Evolutionary conservation across 2,797 vertebrate species (phyloP), one percentile per base, ranked within the genome.

Genomic region (Pipistrellus pipistrellus): DNA sequence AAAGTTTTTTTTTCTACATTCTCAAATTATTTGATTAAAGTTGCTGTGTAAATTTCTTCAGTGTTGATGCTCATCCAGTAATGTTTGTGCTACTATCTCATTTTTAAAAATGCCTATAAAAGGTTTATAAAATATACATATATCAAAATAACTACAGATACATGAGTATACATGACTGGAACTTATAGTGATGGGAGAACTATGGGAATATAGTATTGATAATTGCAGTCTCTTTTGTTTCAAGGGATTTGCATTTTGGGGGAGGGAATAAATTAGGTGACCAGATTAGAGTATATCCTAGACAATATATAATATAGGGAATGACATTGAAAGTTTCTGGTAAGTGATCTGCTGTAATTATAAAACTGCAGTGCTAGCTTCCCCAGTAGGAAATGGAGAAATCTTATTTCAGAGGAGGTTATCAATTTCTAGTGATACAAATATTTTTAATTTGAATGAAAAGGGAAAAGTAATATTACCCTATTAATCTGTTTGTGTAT

Each of bases 371-470:
- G 15, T 71, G 32, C 18, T 46, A 64, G 41, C 20, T 88, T 92
- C 23, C 20, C 21, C 10, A 62, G 25, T 9, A 27, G 46, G 75
- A 66, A 69, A 55, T 68, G n/a, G 48, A 89, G n/a, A 68, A 85
- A 57, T 66, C 25, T 17, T 85, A 35, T 59, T 85, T 82, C n/a
- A 81, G 53, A 17, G 62, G n/a, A 92, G 62, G 62, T 88, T 57
- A n/a, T 41, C 48, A 82, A 73, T 78, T 90, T 83, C 30, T 83
- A 83, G 14, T 57, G 46, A 2, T 55, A 25, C 64, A 69, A 53
- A 68, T 87, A 9, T 4, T 80, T 93, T 83, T 66, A 51, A 32
- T 82, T 88, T 75, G 81, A 88, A 83, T 83, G 32, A 87, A 72
- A 77, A 30, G n/a, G 15, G 41, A 84, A 48, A 90, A 35, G 20